Conservation (phyloP, 1,140 invertebrate genomes). For the Dreissena polymorpha region DNA sequence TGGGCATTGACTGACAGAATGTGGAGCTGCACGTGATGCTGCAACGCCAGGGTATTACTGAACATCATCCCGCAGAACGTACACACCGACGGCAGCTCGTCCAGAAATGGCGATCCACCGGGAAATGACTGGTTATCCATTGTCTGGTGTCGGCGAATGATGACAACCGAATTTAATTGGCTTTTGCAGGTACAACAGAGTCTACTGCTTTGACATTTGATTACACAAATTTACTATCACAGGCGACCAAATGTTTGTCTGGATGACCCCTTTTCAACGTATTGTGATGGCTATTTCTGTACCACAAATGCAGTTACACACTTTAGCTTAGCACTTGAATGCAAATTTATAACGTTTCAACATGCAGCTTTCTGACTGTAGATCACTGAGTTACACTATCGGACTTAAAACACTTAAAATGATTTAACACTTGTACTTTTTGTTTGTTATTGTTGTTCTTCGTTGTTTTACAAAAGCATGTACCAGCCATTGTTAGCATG, state of each 20-base stretch:
- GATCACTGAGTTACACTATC: too few relatives aligned
- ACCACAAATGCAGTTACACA: not conserved
- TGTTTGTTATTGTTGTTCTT: too few relatives aligned
- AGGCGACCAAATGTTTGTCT: not conserved
- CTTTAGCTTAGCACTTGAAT: not conserved
- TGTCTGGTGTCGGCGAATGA: not conserved
- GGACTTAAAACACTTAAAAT: too few relatives aligned
- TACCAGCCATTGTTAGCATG: too few relatives aligned
- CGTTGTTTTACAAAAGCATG: too few relatives aligned
- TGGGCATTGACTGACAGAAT: constrained; percentile 35
- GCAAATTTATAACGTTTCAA: too few relatives aligned
- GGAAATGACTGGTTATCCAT: constrained; percentile 54
- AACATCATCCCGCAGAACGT: constrained; percentile 45
- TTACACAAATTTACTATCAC: not conserved
- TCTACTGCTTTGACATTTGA: not conserved
- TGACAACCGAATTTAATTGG: not conserved
- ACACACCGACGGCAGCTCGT: constrained; percentile 35
- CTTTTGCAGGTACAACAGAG: not conserved
- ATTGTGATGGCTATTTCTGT: not conserved
- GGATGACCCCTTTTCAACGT: not conserved
- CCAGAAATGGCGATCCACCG: constrained; percentile 24
- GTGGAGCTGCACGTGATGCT: constrained; percentile 51
- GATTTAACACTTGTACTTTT: too few relatives aligned
- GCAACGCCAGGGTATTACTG: constrained; percentile 30
- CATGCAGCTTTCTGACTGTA: too few relatives aligned